Evolutionary conservation across 1,140 invertebrate species (phyloP), one percentile per base, ranked within the genome.

Genomic region (Conopomorpha cramerella): DNA sequence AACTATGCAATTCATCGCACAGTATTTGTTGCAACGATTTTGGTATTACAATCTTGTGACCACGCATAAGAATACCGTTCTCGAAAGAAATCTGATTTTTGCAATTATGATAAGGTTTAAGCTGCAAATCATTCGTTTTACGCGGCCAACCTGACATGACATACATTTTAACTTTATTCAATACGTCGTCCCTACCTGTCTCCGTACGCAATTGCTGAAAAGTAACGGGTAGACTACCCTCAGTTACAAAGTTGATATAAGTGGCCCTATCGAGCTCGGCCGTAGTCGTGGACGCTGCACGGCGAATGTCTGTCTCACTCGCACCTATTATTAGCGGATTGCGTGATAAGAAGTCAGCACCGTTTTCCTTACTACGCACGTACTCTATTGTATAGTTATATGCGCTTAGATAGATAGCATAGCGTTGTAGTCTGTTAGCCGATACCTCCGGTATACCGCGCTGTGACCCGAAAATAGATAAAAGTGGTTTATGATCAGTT

Each of bases 401-500:
- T 2, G 42, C 52, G 3, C 40, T 34, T 26, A 77, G 43, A 36
- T 59, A 49, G 15, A 67, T 39, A 12, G 56, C 53, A 46, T 55
- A 77, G 17, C 56, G 43, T 27, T 60, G 55, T 13, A 77, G 15
- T 27, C 67, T 27, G 30, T 23, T 48, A 8, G 63, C 49, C 13
- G 56, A 39, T 33, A 66, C 46, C 37, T 47, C 35, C 2, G 57
- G 61, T 8, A 73, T 32, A 2, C 39, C 49, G 33, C 55, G 47
- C 27, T 63, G 42, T 27, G 48, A 13, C 4, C 48, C 51, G 41
- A 82, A 79, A 34, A 82, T 61, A 3, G 44, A 36, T 3, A 61
- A 36, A 6, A 83, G 42, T 3, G 79, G 79, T 38, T 77, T 62
- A 39, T 82, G 77, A 38, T 32, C 30, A 1, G 30, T 32, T 2